Percentiles rank a stretch among this genome's conserved stretches.
Evolutionary conservation across 2,888 invertebrate species (phyloP).

Genomic region (Hemithea aestivaria): DNA sequence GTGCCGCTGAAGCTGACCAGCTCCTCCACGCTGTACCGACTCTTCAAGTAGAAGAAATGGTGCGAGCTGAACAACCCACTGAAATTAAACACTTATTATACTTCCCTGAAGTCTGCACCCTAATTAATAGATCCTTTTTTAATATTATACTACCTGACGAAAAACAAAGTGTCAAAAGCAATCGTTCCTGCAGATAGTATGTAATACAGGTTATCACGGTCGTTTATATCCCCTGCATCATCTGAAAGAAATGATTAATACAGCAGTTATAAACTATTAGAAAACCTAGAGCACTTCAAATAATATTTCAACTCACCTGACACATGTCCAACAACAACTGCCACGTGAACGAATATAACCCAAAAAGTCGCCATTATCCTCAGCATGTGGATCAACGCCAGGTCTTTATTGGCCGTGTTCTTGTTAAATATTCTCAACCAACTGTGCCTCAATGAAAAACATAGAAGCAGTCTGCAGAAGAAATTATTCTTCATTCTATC

Average conservation of each 20-base stretch:
- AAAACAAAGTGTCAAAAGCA: conserved; percentile 81
- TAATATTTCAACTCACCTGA: conserved; percentile 61
- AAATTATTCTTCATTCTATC: conserved; percentile 45
- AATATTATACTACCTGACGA: conserved; percentile 73
- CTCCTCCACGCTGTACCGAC: conserved; percentile 67
- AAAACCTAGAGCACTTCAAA: too few species aligned
- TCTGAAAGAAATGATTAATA: conserved; percentile 55
- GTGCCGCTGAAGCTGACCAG: conserved; percentile 61
- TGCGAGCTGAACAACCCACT: conserved; percentile 81
- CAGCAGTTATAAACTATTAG: too few species aligned
- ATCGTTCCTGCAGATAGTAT: conserved; percentile 76
- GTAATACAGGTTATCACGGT: conserved; percentile 66
- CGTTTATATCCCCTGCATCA: conserved; percentile 58
- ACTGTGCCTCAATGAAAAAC: conserved; percentile 64
- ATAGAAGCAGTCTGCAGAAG: conserved; percentile 51
- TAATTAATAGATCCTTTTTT: too few species aligned
- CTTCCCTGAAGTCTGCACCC: too few species aligned
- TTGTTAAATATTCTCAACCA: conserved; percentile 66
- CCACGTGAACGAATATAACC: conserved; percentile 81
- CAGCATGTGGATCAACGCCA: conserved; percentile 79
- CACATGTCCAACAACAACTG: conserved; percentile 82
- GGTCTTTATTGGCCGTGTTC: conserved; percentile 69
- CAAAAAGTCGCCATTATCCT: conserved; percentile 82
- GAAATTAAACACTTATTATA: conserved; percentile 25
- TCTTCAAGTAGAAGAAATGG: conserved; percentile 79